Percentiles rank a stretch among this genome's conserved stretches.
These are phyloP conservation scores for Chaetorhynchus papuensis DNA, from an alignment of 2,113 vertebrate genomes.

Conservation along the genomic window DNA sequence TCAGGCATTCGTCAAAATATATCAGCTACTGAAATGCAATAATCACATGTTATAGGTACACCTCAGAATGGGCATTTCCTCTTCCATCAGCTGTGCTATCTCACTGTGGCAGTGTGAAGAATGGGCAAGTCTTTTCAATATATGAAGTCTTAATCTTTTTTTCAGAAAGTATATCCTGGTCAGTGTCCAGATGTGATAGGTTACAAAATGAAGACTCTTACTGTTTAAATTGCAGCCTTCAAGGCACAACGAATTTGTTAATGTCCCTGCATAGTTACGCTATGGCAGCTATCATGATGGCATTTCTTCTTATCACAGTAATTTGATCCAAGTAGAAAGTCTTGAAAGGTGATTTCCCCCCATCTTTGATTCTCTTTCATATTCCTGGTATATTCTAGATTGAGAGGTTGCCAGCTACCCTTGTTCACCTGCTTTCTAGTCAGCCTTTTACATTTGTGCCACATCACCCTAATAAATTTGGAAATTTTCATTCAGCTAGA, in stretches of 20 bases:
- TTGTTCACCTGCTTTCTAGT: not conserved
- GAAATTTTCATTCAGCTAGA: not conserved
- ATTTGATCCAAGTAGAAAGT: not conserved
- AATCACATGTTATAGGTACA: slow-evolving; percentile 14
- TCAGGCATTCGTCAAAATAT: slow-evolving; percentile 36
- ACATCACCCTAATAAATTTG: not conserved
- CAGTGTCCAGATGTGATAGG: slow-evolving; percentile 21
- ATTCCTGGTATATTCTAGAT: not conserved
- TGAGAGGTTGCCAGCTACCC: not conserved
- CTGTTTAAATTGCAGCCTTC: slow-evolving; percentile 31
- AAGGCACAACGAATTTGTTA: slow-evolving; percentile 12
- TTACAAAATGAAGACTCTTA: slow-evolving; percentile 23
- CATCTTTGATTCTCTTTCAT: not conserved
- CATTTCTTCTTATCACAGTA: not conserved
- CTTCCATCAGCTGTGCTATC: not conserved
- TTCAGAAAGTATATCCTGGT: slow-evolving; percentile 47
- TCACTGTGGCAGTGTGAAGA: not conserved
- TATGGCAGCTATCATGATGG: not conserved
- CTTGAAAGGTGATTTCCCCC: not conserved
- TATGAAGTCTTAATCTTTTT: slow-evolving; percentile 39
- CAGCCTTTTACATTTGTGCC: not conserved
- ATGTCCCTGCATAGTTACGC: not conserved
- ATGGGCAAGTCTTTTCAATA: not conserved
- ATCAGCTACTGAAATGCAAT: slow-evolving; percentile 11
- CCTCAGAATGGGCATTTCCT: not conserved